Evolutionary conservation across 2,113 vertebrate genomes (phyloP).

Genomic region (Crotophaga sulcirostris): DNA sequence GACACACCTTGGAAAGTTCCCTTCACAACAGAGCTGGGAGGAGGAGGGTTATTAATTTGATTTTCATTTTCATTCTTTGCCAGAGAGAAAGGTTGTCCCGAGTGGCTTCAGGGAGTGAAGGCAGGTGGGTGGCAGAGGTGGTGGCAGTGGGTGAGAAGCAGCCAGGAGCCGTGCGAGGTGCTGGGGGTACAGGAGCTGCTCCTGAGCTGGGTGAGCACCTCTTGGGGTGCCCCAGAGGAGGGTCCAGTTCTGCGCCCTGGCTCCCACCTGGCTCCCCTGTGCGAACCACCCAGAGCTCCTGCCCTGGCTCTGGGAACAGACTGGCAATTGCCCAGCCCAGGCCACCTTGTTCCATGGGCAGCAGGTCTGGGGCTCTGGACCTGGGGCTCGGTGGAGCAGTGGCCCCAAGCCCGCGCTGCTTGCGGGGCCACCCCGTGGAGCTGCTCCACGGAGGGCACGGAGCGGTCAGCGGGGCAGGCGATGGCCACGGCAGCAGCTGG

Average conservation of each 20-base stretch:
- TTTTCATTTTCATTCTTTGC: background rate
- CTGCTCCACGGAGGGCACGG: background rate
- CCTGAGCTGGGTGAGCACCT: fast-evolving
- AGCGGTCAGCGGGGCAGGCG: background rate
- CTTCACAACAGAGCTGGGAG: background rate
- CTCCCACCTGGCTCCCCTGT: fast-evolving
- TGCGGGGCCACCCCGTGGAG: fast-evolving
- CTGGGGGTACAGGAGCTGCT: background rate
- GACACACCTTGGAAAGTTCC: conserved; percentile 57
- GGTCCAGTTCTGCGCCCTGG: too few species aligned
- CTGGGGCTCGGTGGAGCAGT: fast-evolving
- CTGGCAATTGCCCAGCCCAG: background rate
- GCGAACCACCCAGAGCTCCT: fast-evolving
- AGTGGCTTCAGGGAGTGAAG: background rate
- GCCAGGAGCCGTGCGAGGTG: background rate
- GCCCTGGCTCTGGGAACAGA: background rate
- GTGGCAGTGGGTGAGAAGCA: background rate
- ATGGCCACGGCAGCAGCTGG: background rate
- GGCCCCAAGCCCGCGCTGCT: fast-evolving
- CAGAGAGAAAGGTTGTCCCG: background rate
- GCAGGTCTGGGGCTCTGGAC: fast-evolving
- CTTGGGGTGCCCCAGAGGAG: fast-evolving
- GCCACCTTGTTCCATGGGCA: background rate
- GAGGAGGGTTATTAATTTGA: background rate
- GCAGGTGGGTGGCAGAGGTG: background rate